Conservation (phyloP, 2,113 vertebrate genomes). For the Bagarius yarrelli region DNA sequence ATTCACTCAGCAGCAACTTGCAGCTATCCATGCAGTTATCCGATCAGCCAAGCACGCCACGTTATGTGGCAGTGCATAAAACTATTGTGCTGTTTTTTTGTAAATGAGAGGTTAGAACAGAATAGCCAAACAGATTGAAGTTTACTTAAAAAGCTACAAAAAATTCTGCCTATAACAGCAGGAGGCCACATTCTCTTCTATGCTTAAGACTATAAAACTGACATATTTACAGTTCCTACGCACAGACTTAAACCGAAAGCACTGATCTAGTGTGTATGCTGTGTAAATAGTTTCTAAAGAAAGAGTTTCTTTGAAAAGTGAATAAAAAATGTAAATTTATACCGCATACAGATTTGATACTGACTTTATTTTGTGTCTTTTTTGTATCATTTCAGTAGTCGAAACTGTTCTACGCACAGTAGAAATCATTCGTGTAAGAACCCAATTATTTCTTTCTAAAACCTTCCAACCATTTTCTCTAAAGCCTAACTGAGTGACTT, state of each 20-base stretch:
- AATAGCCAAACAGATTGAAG: background rate
- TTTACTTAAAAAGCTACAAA: background rate
- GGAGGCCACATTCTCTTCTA: too few relatives aligned
- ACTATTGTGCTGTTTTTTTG: background rate
- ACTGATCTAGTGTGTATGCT: background rate
- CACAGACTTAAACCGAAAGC: background rate
- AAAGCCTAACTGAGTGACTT: background rate
- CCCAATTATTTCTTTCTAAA: background rate
- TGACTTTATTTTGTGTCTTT: slow-evolving; percentile 14
- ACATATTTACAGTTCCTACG: background rate
- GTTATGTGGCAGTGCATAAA: background rate
- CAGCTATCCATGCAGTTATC: background rate
- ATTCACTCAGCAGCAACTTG: background rate
- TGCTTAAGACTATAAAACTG: background rate
- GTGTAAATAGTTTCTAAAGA: too few relatives aligned
- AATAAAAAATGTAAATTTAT: background rate
- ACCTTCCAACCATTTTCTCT: too few relatives aligned
- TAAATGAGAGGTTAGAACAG: background rate
- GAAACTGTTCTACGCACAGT: slow-evolving; percentile 79
- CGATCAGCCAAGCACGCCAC: background rate
- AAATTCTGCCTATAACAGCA: background rate
- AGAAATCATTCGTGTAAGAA: slow-evolving; percentile 83
- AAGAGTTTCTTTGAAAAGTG: background rate
- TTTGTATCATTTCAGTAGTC: slow-evolving; percentile 57
- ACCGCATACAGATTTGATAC: background rate